These are phyloP conservation scores for Crossaster papposus DNA, from an alignment of 53 echinoderm and acorn worm genomes.

Conservation along the genomic window DNA sequence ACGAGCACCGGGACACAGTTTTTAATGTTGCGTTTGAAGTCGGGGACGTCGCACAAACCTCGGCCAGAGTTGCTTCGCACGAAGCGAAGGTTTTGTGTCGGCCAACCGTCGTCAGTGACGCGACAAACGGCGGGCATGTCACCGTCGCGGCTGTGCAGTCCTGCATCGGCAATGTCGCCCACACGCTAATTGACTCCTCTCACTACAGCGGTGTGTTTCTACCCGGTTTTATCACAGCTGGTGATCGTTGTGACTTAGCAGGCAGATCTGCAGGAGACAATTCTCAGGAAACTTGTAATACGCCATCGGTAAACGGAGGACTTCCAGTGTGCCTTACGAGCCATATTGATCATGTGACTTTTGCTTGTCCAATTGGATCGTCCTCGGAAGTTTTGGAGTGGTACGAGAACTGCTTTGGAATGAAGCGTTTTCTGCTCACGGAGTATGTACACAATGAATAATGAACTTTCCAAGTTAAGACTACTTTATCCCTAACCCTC, in stretches of 20 bases:
- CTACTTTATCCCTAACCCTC: no score
- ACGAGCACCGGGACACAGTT: conserved; percentile 70
- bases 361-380: conserved; percentile 77
- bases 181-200: conserved; percentile 74
- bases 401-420: conserved; percentile 92
- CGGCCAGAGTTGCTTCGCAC: conserved; percentile 60
- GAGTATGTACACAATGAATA: conserved; percentile 60
- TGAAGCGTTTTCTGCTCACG: conserved; percentile 82
- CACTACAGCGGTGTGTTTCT: conserved; percentile 79
- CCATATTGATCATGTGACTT: conserved; percentile 94
- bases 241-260: conserved; percentile 1
- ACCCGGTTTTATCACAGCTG: conserved; percentile 71
- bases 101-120: conserved; percentile 63
- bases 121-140: conserved; percentile 30
- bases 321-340: background rate
- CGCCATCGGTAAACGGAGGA: background rate
- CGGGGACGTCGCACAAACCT: conserved; percentile 59
- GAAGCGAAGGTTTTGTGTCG: conserved; percentile 74
- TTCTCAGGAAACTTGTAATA: background rate
- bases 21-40: conserved; percentile 93
- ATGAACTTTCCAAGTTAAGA: no score
- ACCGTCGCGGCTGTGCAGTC: conserved; percentile 79
- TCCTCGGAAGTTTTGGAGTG: conserved; percentile 72
- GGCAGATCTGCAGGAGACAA: background rate
- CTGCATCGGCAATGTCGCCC: conserved; percentile 88